Base-by-base conservation (phyloP, 53 echinoderm and acorn worm species). In the Astropecten irregularis region DNA sequence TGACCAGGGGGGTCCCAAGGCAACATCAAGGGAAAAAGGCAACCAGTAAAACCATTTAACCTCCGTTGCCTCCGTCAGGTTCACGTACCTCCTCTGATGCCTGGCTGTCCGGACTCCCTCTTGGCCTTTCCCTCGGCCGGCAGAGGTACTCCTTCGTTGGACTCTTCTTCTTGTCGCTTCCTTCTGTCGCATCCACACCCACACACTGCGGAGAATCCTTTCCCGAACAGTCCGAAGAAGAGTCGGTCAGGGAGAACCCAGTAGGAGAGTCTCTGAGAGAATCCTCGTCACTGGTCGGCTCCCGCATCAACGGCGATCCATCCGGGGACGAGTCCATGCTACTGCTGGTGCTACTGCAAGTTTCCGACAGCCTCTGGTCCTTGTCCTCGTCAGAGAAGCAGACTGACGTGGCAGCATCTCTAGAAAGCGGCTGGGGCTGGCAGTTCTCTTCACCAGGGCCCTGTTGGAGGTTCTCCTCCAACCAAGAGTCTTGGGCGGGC, bases 31-130 rank as follows among this genome's bases (percentile, higher is more conserved):
- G n/a, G n/a, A n/a, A n/a, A n/a, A n/a, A n/a, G n/a, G n/a, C n/a
- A n/a, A n/a, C n/a, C n/a, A n/a, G n/a, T n/a, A n/a, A n/a, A n/a
- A n/a, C n/a, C n/a, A n/a, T n/a, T n/a, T n/a, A n/a, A n/a, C n/a
- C n/a, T n/a, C n/a, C n/a, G n/a, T n/a, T n/a, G n/a, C n/a, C n/a
- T n/a, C n/a, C n/a, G n/a, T n/a, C n/a, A n/a, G n/a, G n/a, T n/a
- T n/a, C n/a, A n/a, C n/a, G n/a, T 71, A 71, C 71, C 71, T 71
- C 71, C 33, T 71, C 71, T 18, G 36, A 71, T 18, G 36, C 35
- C n/a, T 71, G 50, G 51, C 71, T 71, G 0, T 49, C 71, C 25
- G 71, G 52, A 31, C 71, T 70, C 40, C 51, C 71, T 4, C 50
- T 19, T 1, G 71, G 71, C 5, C 51, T 26, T 6, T 30, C 33